These are phyloP conservation scores for Sclerurus mexicanus DNA, from an alignment of 2,113 vertebrate species.

Conservation along the genomic window DNA sequence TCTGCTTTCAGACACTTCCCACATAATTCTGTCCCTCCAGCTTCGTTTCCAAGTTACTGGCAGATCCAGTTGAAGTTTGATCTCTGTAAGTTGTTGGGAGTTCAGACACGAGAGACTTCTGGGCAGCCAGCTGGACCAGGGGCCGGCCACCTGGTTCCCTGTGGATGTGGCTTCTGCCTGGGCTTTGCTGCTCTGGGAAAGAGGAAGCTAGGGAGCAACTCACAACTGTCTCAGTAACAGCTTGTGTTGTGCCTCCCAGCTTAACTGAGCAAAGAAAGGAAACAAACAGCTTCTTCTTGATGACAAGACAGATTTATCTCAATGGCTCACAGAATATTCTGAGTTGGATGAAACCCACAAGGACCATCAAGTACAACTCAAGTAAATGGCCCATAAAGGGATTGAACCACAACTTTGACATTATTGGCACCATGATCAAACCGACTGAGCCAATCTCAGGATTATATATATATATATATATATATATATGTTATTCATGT, in stretches of 20 bases:
- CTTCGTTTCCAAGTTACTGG: background rate
- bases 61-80: background rate
- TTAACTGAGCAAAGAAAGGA: background rate
- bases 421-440: background rate
- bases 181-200: background rate
- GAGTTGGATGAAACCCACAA: background rate
- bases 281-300: background rate
- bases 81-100: background rate
- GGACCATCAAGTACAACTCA: background rate
- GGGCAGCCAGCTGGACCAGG: accelerated
- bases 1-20: background rate
- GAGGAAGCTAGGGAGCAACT: background rate
- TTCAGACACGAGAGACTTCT: background rate
- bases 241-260: background rate
- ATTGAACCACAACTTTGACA: background rate
- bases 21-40: background rate
- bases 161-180: background rate
- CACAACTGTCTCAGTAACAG: background rate
- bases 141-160: background rate
- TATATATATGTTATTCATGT: background rate
- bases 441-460: background rate
- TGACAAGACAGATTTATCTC: background rate
- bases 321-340: background rate
- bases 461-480: no score
- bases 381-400: background rate